Evolutionary conservation across 64 coral and sea anemone species (phyloP), one percentile per base, ranked within the genome.

Genomic region (Cladopsammia gracilis): DNA sequence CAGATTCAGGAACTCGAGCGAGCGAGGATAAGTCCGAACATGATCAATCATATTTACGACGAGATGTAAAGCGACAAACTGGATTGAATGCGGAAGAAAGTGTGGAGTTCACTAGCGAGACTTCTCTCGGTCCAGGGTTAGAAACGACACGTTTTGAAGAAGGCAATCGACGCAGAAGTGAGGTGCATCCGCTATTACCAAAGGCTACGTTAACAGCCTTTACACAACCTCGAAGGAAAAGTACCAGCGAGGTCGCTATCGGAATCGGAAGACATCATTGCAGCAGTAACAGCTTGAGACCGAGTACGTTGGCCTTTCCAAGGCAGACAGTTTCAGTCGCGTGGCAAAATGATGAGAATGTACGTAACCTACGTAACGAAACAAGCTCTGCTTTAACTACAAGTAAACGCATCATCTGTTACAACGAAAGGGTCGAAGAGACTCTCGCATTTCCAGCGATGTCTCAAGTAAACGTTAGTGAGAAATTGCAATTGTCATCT

Each of bases 111-210:
- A 19, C 3, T 20, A 78, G 18, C 10, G 51, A 78, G 52, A 13
- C n/a, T 0, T n/a, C 51, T 48, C 50, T 22, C 9, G 49, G 23
- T 9, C 76, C 7, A 22, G 50, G 20, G n/a, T 18, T 22, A 57
- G 50, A 54, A 20, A 8, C 10, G 8, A 15, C 20, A 58, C 19
- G 14, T 57, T 56, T 78, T 25, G 42, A 23, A 48, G 59, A 46
- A 16, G 57, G 18, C 3, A 62, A 46, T 64, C 78, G 78, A 82
- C 25, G 58, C 3, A 82, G 46, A n/a, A 64, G 78, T 82, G 78
- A 64, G 19, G 8, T 43, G 7, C 34, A 20, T 14, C 10, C 34
- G 43, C 34, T 34, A 34, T 82, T 64, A 46, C 42, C 16, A 10
- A 82, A 47, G 44, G 57, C 58, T 47, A 18, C 14, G 25, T 82